phyloP scores from a whole-genome alignment of 2,113 vertebrate genomes.

The Eudyptes chrysolophus region DNA sequence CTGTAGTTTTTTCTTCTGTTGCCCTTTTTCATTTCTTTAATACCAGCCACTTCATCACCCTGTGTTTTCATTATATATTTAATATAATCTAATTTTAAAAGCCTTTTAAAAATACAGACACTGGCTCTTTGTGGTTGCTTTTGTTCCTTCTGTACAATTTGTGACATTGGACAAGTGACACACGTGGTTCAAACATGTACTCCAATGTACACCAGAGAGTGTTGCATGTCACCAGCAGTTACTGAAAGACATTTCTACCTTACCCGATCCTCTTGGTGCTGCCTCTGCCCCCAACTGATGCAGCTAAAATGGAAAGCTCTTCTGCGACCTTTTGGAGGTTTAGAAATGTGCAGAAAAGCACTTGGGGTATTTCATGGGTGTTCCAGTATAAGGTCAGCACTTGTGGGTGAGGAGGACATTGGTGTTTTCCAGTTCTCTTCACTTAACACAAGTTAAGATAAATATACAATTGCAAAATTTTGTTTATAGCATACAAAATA shows the following conservation, averaged over 20 bases:
- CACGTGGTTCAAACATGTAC: rapidly evolving
- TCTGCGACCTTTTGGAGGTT: background rate
- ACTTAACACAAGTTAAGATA: background rate
- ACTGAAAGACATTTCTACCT: background rate
- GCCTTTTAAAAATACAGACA: background rate
- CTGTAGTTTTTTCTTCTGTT: background rate
- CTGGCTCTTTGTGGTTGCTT: background rate
- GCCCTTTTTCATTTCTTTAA: background rate
- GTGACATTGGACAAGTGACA: background rate
- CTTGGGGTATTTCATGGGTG: background rate
- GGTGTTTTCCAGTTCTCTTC: background rate
- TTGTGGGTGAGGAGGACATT: background rate
- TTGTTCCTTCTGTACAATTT: background rate
- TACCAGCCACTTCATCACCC: background rate
- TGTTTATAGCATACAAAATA: background rate
- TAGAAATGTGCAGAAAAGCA: background rate
- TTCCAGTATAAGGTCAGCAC: background rate
- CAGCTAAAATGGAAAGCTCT: background rate
- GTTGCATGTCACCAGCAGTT: background rate
- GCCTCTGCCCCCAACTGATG: rapidly evolving
- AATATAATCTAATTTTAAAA: background rate
- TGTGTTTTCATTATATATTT: background rate
- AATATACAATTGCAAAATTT: background rate
- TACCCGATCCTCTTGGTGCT: background rate
- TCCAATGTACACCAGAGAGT: no score